These are phyloP conservation scores for Cheilosia urbana DNA, from an alignment of 2,888 invertebrate genomes.

Conservation along the genomic window DNA sequence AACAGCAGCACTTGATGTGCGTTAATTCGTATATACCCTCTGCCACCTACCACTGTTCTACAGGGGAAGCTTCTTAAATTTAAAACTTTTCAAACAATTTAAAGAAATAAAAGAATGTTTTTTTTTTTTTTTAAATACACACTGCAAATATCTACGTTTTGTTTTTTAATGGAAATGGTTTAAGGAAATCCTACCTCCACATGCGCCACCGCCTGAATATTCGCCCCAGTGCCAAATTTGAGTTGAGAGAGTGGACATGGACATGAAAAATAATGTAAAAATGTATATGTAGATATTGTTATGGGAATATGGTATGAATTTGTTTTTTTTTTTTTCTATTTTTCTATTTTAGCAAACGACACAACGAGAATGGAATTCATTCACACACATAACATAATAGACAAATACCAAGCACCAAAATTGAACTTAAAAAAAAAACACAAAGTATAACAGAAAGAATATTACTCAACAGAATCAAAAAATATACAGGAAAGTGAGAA, in stretches of 20 bases:
- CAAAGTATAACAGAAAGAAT: constrained; percentile 28
- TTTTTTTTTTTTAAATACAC: constrained; percentile 20
- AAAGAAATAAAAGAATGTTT: constrained; percentile 36
- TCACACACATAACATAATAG: constrained; percentile 70
- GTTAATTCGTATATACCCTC: constrained; percentile 48
- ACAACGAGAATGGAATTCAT: constrained; percentile 73
- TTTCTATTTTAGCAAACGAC: constrained; percentile 69
- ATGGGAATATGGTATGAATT: constrained; percentile 70
- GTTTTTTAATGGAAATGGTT: constrained; percentile 56
- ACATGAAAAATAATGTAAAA: constrained; percentile 76
- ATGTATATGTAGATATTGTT: constrained; percentile 75
- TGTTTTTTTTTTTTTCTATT: constrained; percentile 44
- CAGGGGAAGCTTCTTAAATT: constrained; percentile 28
- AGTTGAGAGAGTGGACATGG: constrained; percentile 68
- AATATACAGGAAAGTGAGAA: constrained; percentile 32
- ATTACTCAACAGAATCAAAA: constrained; percentile 34
- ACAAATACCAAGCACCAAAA: constrained; percentile 70
- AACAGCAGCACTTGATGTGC: constrained; percentile 67
- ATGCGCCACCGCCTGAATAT: constrained; percentile 75
- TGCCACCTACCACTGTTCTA: neutral
- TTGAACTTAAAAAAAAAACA: constrained; percentile 29
- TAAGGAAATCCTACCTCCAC: constrained; percentile 76
- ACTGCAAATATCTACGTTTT: constrained; percentile 52
- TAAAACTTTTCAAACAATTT: constrained; percentile 24
- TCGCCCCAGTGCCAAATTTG: constrained; percentile 75